These are phyloP conservation scores for Acanthisitta chloris DNA, from an alignment of 2,113 vertebrate species.

Conservation along the genomic window DNA sequence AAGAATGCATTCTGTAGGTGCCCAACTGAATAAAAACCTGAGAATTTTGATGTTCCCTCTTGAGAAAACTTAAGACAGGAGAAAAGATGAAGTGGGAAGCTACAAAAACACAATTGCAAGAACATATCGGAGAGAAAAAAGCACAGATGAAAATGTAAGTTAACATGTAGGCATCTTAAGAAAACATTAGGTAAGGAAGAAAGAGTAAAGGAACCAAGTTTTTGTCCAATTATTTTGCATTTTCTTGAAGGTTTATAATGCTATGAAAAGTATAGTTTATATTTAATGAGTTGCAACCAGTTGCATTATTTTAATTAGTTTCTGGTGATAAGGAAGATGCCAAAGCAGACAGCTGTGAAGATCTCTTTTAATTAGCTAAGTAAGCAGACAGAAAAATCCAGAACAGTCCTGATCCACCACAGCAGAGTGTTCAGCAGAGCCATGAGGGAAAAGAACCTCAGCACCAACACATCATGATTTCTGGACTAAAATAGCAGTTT, in stretches of 20 bases:
- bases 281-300: slow-evolving; percentile 56
- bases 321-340: slow-evolving; percentile 67
- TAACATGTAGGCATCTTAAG: not conserved
- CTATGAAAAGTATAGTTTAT: slow-evolving; percentile 52
- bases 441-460: not conserved
- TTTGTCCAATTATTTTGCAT: not conserved
- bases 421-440: slow-evolving; percentile 12
- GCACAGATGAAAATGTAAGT: not conserved
- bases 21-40: not conserved
- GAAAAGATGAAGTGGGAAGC: not conserved
- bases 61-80: not conserved
- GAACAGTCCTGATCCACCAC: slow-evolving; percentile 30
- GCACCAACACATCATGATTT: not conserved
- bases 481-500: slow-evolving; percentile 18
- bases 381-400: slow-evolving; percentile 63
- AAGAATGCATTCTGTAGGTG: not conserved
- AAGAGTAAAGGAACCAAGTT: not conserved
- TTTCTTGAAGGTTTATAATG: not conserved
- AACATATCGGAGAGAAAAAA: not conserved
- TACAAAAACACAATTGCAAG: not conserved
- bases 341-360: slow-evolving; percentile 70
- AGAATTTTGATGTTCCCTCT: not conserved
- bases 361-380: slow-evolving; percentile 78
- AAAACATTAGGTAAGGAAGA: not conserved
- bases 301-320: slow-evolving; percentile 76